Percentiles rank a stretch among this genome's conserved stretches.
These are phyloP conservation scores for Illadopsis cleaveri DNA, from an alignment of 2,113 vertebrate species.

Conservation along the genomic window DNA sequence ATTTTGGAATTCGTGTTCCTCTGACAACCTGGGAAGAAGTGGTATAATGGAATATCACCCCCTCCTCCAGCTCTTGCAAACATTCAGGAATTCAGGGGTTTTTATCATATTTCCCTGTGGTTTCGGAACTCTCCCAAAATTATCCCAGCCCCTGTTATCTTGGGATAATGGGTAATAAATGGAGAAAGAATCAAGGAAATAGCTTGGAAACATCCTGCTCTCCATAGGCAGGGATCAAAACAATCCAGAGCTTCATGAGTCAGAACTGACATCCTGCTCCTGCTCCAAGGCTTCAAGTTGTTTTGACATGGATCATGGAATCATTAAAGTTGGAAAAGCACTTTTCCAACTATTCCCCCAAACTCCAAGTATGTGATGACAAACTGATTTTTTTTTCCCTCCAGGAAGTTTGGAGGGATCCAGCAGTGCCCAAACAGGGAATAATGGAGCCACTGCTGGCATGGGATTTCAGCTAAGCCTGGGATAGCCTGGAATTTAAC, in stretches of 20 bases:
- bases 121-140: neutral
- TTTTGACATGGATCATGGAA: neutral
- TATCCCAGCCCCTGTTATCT: neutral
- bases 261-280: neutral
- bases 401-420: neutral
- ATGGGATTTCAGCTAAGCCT: neutral
- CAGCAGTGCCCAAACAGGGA: neutral
- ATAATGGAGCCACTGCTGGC: neutral
- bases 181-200: neutral
- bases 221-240: neutral
- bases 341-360: neutral
- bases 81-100: fast-evolving
- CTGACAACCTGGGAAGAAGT: neutral
- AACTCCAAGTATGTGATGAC: fast-evolving
- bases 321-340: neutral
- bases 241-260: neutral
- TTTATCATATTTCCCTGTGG: neutral
- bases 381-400: neutral
- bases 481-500: neutral
- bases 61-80: neutral
- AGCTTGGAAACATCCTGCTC: neutral
- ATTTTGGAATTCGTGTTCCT: neutral
- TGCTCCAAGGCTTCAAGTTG: neutral
- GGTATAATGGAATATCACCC: fast-evolving
- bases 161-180: neutral